Percentiles rank a stretch among this genome's conserved stretches.
These are phyloP conservation scores for Genyomyrus donnyi DNA, from an alignment of 2,113 vertebrate genomes.

Conservation along the genomic window DNA sequence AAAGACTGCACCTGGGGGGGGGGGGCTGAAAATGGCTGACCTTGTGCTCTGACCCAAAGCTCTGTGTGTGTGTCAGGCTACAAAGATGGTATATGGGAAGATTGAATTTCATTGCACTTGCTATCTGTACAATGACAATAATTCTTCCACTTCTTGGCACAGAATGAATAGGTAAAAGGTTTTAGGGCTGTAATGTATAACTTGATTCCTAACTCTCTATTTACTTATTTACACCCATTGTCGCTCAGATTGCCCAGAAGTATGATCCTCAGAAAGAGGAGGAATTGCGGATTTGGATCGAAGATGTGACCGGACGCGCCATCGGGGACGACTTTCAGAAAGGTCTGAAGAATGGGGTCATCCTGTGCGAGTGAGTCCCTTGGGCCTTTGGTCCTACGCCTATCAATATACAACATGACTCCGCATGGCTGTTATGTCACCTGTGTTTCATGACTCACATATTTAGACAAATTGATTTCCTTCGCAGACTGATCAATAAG, in stretches of 20 bases:
- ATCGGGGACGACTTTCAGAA: constrained; percentile 87
- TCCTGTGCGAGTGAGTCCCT: constrained; percentile 84
- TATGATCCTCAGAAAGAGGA: constrained; percentile 84
- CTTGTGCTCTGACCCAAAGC: background rate
- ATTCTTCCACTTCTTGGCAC: background rate
- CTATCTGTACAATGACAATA: background rate
- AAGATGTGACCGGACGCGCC: constrained; percentile 65
- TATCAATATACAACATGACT: no score
- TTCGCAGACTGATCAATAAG: constrained; percentile 77
- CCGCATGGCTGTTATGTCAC: background rate
- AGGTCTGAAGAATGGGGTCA: constrained; percentile 77
- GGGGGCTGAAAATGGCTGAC: background rate
- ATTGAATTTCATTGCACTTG: background rate
- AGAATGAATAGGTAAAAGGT: background rate
- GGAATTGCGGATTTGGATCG: constrained; percentile 81
- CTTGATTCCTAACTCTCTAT: constrained; percentile 23
- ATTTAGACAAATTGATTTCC: background rate
- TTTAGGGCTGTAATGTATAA: background rate
- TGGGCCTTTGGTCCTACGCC: background rate
- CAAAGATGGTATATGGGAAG: background rate
- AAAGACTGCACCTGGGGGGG: background rate
- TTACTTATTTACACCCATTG: background rate
- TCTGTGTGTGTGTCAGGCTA: background rate
- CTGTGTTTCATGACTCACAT: background rate
- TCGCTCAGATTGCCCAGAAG: constrained; percentile 79